Evolutionary conservation across 2,888 invertebrate species (phyloP).

Genomic region (Capitulum mitella): DNA sequence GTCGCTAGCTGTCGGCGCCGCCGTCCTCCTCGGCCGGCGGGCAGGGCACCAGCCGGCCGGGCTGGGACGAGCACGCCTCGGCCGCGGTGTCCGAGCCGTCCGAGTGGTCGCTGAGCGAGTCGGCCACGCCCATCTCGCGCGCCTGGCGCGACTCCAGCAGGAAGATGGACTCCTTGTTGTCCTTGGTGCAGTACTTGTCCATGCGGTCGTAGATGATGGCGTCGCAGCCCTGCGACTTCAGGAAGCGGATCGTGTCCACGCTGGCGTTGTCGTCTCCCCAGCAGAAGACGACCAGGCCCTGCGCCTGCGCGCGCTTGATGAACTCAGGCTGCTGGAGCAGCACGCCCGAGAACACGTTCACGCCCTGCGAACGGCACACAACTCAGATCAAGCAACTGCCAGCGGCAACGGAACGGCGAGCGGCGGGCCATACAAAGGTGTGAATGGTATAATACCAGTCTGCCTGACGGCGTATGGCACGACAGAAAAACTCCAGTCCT

Average conservation of each 20-base stretch:
- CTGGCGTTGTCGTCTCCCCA: constrained; percentile 97
- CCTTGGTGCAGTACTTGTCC: constrained; percentile 63
- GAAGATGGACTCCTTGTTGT: constrained; percentile 74
- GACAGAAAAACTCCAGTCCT: too few relatives aligned
- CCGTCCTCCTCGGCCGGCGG: too few relatives aligned
- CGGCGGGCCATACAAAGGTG: too few relatives aligned
- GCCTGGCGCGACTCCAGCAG: constrained; percentile 41
- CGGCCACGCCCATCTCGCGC: not conserved
- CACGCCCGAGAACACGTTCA: constrained; percentile 89
- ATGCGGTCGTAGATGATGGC: constrained; percentile 89
- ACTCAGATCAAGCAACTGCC: too few relatives aligned
- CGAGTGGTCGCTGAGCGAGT: not conserved
- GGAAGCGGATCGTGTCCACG: constrained; percentile 69
- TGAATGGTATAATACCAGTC: too few relatives aligned
- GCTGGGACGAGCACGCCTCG: too few relatives aligned
- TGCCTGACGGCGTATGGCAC: too few relatives aligned
- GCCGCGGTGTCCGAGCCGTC: too few relatives aligned
- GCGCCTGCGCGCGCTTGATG: constrained; percentile 67
- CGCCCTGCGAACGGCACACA: constrained; percentile 52
- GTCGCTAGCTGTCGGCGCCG: too few relatives aligned
- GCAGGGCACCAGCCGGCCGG: too few relatives aligned
- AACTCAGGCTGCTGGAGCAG: constrained; percentile 72
- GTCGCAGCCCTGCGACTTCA: constrained; percentile 84
- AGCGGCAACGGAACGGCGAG: too few relatives aligned
- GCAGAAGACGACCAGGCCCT: constrained; percentile 82